These are phyloP conservation scores for Protosalanx chinensis DNA, from an alignment of 2,797 vertebrate genomes.

Conservation along the genomic window DNA sequence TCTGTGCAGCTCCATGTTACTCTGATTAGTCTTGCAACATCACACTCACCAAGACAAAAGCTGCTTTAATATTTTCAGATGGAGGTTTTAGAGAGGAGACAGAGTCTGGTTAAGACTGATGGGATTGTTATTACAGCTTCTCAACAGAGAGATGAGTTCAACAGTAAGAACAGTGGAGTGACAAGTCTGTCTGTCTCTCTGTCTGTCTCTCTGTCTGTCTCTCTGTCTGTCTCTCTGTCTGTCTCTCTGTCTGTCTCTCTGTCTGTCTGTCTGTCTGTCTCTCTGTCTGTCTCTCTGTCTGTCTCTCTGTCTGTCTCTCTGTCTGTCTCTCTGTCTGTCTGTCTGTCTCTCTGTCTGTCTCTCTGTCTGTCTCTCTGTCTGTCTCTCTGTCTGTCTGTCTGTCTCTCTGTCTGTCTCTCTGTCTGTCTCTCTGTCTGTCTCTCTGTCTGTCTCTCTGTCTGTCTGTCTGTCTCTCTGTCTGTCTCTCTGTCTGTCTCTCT, in stretches of 20 bases:
- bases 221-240: not conserved
- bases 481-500: not conserved
- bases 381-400: not conserved
- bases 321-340: not conserved
- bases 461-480: too few species aligned
- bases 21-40: conserved; percentile 13
- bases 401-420: not conserved
- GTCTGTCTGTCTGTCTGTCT: too few species aligned
- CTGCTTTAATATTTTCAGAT: conserved; percentile 15
- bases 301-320: not conserved
- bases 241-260: not conserved
- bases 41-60: conserved; percentile 19
- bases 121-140: not conserved
- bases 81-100: not conserved
- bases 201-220: not conserved
- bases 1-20: conserved; percentile 7
- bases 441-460: not conserved
- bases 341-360: not conserved
- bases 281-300: too few species aligned
- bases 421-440: too few species aligned
- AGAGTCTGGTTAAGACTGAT: not conserved
- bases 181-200: not conserved
- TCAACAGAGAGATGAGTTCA: conserved; percentile 1
- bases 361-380: not conserved
- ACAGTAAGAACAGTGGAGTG: not conserved